phyloP scores from a whole-genome alignment of 2,113 vertebrate genomes.

The Penelope pileata region DNA sequence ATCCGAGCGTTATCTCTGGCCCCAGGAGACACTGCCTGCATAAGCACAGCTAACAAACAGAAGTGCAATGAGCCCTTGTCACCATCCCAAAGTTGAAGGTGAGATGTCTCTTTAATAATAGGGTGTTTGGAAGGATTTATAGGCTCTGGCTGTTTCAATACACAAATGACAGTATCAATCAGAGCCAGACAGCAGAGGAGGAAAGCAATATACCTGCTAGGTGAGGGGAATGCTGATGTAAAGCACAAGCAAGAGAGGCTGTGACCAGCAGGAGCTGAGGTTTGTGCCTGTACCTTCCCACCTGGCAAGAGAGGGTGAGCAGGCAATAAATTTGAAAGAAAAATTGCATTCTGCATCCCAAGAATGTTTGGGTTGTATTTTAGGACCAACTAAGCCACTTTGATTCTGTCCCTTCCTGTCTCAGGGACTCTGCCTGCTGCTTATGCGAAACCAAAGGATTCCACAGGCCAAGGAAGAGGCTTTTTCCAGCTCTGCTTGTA shows the following conservation, averaged over 20 bases:
- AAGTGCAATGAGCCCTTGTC: conserved; percentile 11
- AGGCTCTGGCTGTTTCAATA: conserved; percentile 50
- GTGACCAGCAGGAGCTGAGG: not conserved
- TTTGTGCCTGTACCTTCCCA: not conserved
- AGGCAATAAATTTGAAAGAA: not conserved
- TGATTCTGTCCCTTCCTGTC: not conserved
- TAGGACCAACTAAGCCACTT: not conserved
- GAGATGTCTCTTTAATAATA: conserved; percentile 63
- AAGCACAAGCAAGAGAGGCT: not conserved
- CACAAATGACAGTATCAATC: conserved; percentile 64
- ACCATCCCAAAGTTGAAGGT: conserved; percentile 48
- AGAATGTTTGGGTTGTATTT: not conserved
- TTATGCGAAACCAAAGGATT: not conserved
- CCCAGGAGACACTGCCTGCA: not conserved
- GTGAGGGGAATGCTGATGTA: conserved; percentile 61
- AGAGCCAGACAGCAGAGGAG: conserved; percentile 43
- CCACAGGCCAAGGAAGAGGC: not conserved
- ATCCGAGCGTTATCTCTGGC: not conserved
- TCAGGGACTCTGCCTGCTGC: not conserved
- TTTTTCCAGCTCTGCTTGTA: not conserved
- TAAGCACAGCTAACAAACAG: conserved; percentile 39
- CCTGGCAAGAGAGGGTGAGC: not conserved
- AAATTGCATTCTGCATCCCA: conserved; percentile 12
- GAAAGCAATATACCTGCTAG: conserved; percentile 54
- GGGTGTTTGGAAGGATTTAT: conserved; percentile 60